Evolutionary conservation across 1,140 invertebrate genomes (phyloP), one percentile per base, ranked within the genome.

Genomic region (Pseudomyrmex pallidus): DNA sequence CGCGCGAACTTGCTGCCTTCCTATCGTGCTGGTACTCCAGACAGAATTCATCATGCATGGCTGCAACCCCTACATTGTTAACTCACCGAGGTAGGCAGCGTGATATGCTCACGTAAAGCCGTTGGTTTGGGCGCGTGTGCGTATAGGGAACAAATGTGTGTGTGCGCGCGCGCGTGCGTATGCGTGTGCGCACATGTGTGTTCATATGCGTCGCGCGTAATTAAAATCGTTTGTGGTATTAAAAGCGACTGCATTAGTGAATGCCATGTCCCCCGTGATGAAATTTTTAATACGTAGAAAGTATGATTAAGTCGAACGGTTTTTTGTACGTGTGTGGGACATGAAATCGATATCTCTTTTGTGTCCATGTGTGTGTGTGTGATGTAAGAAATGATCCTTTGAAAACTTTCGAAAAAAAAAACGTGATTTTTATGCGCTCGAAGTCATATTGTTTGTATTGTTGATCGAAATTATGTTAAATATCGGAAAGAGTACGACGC

Each of bases 21-120:
- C 87, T 82, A 74, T 84, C 87, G 84, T 86, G 80, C 82, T 67
- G 59, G 67, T 74, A 80, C 78, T 85, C 73, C 78, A 88, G 89
- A 89, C 82, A 89, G 84, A 84, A 87, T 90, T 84, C 74, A 85
- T 89, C 80, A 74, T 76, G 72, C 82, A 74, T 83, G 70, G 83
- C 59, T 86, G 82, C 84, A 83, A 77, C 68, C 82, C 82, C 67
- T 56, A 62, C 83, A 86, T 89, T 88, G 80, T 86, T 89, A 83
- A 86, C 84, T 76, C 68, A n/a, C 59, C 72, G 73, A 73, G 66
- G 72, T 59, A 54, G 70, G 46, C 57, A 25, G 73, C 59, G 59
- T 22, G 22, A 68, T 17, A 20, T 44, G 22, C 70, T 15, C 54
- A 63, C 44, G 44, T 70, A 82, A 50, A 62, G 35, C 80, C 72